Evolutionary conservation across 1,140 invertebrate genomes (phyloP), one percentile per base, ranked within the genome.

Genomic region (Lordiphosa clarofinis): DNA sequence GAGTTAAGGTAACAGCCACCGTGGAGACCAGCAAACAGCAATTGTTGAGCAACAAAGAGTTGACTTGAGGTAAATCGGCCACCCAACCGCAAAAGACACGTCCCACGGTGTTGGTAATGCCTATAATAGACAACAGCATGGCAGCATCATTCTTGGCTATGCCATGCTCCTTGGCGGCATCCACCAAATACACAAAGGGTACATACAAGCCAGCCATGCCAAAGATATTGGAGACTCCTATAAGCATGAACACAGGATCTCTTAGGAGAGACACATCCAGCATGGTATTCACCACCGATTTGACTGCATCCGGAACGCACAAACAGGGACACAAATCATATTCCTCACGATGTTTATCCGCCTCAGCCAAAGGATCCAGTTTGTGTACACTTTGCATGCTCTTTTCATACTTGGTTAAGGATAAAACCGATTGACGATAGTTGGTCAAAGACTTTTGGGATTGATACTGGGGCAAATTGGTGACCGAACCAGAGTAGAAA

Each of bases 401-500:
- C 89, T 91, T 92, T 57, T 90, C 91, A 72, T 91, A 91, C 78
- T 93, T 93, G 0, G 95, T 93, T 11, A 96, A 86, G 15, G 95
- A 95, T 9, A 95, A 91, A n/a, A 96, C 93, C 40, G 94, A 95
- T 73, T 95, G 94, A 35, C 96, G 91, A 86, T 96, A 97, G 60
- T 94, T 94, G 31, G 94, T 92, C n/a, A 99, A 90, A 6, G 96
- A 96, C 71, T 96, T 96, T 88, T 98, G 96, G 53, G 95, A 96
- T 86, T 97, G 95, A 89, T 94, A 98, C 89, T 98, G 95, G 0
- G 95, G 96, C 47, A 99, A 91, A 90, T 98, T 95, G 24, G 95
- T 91, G 5, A 99, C 94, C 21, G 96, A 97, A 19, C 98, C 98
- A 9, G 97, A 97, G 90, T 99, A 99, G 90, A 99, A 99, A 68